Evolutionary conservation across 2,797 vertebrate species (phyloP).

Genomic region (Chelmon rostratus): DNA sequence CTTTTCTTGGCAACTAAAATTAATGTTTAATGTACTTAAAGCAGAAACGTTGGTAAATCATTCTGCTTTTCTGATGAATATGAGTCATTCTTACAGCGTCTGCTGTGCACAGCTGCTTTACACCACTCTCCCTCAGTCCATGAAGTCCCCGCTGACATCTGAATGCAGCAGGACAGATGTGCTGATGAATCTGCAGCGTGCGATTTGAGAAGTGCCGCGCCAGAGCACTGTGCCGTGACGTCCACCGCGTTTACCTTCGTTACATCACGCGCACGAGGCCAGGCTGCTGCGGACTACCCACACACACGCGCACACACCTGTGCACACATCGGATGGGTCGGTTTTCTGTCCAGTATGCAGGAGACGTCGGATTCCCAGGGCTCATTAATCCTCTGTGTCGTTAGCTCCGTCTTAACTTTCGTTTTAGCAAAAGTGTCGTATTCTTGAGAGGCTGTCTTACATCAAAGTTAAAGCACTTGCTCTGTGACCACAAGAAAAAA

Average conservation of each 20-base stretch:
- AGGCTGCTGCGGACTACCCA: not conserved
- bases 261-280: constrained; percentile 9
- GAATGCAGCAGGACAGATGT: not conserved
- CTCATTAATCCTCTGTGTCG: not conserved
- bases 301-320: not conserved
- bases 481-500: too few species aligned
- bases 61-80: not conserved
- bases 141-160: not conserved
- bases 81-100: not conserved
- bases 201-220: not conserved
- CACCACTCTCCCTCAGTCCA: not conserved
- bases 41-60: not conserved
- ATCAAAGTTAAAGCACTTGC: too few species aligned
- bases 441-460: not conserved
- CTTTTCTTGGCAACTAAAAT: not conserved
- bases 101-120: not conserved
- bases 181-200: not conserved
- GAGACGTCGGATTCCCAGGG: not conserved
- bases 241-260: not conserved
- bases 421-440: not conserved
- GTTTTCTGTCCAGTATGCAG: too few species aligned
- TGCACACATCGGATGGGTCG: not conserved
- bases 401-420: not conserved
- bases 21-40: not conserved
- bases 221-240: not conserved